Base-by-base conservation (phyloP, 2,113 vertebrate species). In the Phyllostomus hastatus region DNA sequence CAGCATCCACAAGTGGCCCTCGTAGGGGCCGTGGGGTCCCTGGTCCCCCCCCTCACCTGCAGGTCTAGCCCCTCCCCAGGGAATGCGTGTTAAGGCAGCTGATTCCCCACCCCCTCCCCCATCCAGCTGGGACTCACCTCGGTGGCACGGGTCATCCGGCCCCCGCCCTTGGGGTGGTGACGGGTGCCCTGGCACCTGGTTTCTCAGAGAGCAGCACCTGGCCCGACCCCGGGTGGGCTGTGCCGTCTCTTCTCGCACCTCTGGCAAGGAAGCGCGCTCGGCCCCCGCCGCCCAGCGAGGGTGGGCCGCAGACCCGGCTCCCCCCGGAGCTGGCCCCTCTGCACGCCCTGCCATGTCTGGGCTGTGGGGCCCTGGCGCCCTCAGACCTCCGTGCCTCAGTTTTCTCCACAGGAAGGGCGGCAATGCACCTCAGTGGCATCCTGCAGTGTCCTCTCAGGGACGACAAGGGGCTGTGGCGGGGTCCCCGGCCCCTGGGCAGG, bases 401-500 rank as follows among this genome's bases (percentile, higher is more conserved):
- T 38, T 52, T n/a, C 48, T 22, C 52, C 57, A 24, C 48, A 0
- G 28, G 5, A 10, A 12, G 1, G 48, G 28, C 14, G 19, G 10
- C 1, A 9, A 2, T 5, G 10, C 28, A 1, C 2, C 57, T 59
- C 7, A 15, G 26, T 10, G 17, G 7, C 1, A 3, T 1, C 0
- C 0, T 1, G 31, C 15, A 3, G 15, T 0, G 15, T 7, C 4
- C 3, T 5, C 1, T 0, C 8, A 2, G 2, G 20, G 2, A 26
- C 10, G n/a, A 8, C 2, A 38, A 4, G 5, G 28, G 31, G 5
- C 0, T 0, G 15, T 1, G 12, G 19, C 1, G 0, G 4, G n/a
- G 35, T 10, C 1, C 75, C 52, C 2, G 1, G 57, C 10, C 12
- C 22, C 10, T 1, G 2, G 14, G 26, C 12, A 24, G 15, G 2